These are phyloP conservation scores for Eretmocerus hayati DNA, from an alignment of 2,888 invertebrate genomes.

Conservation along the genomic window DNA sequence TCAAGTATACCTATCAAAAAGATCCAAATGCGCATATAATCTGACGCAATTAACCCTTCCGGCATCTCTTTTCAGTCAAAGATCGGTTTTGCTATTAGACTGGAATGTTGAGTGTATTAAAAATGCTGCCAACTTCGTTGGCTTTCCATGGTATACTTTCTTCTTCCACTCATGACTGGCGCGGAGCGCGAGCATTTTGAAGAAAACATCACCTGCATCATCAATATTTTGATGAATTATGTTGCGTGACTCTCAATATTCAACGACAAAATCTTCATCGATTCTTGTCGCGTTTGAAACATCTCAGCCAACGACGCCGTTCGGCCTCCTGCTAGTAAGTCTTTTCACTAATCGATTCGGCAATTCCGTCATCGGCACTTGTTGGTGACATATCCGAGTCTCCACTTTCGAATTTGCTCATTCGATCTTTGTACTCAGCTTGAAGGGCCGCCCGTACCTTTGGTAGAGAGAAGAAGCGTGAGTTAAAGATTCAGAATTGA, in stretches of 20 bases:
- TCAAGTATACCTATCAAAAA: too few species aligned
- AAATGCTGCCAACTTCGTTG: slow-evolving; percentile 12
- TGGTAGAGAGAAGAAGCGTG: too few species aligned
- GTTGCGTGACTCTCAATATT: slow-evolving; percentile 1
- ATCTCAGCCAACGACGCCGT: slow-evolving; percentile 19
- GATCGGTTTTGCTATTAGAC: slow-evolving; percentile 13
- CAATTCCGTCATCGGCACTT: slow-evolving; percentile 31
- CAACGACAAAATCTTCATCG: slow-evolving; percentile 8
- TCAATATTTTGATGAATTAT: not conserved
- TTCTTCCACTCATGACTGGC: too few species aligned
- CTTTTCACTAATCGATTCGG: slow-evolving; percentile 40
- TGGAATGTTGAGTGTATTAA: slow-evolving; percentile 24
- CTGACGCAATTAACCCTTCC: too few species aligned
- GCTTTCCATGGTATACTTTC: too few species aligned
- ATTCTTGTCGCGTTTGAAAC: slow-evolving; percentile 19
- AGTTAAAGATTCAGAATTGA: too few species aligned
- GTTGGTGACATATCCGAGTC: slow-evolving; percentile 39
- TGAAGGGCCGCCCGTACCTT: slow-evolving; percentile 41
- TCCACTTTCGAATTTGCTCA: slow-evolving; percentile 40
- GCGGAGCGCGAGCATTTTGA: too few species aligned
- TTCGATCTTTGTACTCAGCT: slow-evolving; percentile 41
- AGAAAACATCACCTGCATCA: not conserved
- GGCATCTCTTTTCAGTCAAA: slow-evolving; percentile 1
- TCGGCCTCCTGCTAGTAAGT: slow-evolving; percentile 34
- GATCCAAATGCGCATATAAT: too few species aligned